Evolutionary conservation across 1,140 invertebrate species (phyloP), one percentile per base, ranked within the genome.

Genomic region (Orius laevigatus): DNA sequence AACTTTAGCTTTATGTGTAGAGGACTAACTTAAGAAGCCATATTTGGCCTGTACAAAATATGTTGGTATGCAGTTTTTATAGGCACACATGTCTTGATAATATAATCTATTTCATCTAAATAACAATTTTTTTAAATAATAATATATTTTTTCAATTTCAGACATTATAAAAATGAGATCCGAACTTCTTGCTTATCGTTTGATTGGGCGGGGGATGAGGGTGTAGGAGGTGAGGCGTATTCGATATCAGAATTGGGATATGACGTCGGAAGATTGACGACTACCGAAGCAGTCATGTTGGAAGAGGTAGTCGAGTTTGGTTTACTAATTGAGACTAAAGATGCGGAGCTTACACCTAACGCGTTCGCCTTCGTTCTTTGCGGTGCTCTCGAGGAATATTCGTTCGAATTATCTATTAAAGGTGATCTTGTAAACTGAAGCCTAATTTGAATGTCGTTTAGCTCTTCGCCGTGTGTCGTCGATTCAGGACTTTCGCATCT

Each of bases 241-340:
- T 59, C 59, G 33, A 62, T 53, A 40, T 62, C 61, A 16, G 60
- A 61, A 50, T 58, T 59, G 8, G 59, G 57, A 41, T 62, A 60
- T 10, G 60, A 62, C 9, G 57, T 50, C 16, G 61, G 61, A 36
- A 62, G 50, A 48, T 62, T 62, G 18, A 62, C 61, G 5, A 62
- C 58, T 3, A 62, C 61, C 14, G 58, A 59, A 12, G 60, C 60
- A n/a, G 60, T 61, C 53, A 60, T 59, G 31, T 60, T 61, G 51
- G 60, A 61, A 31, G 59, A 61, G 12, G 59, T 61, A 12, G 58
- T 60, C 12, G 60, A 62, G 48, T 62, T 60, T 39, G 61, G 59
- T 48, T 61, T 60, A 50, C 56, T 58, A 20, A 56, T 53, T 19
- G 57, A 55, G 9, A 55, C 55, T 14, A 59, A 36, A 14, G 58